Percentiles rank a stretch among this genome's conserved stretches.
These are phyloP conservation scores for Novumbra hubbsi DNA, from an alignment of 2,797 vertebrate genomes.

Conservation along the genomic window DNA sequence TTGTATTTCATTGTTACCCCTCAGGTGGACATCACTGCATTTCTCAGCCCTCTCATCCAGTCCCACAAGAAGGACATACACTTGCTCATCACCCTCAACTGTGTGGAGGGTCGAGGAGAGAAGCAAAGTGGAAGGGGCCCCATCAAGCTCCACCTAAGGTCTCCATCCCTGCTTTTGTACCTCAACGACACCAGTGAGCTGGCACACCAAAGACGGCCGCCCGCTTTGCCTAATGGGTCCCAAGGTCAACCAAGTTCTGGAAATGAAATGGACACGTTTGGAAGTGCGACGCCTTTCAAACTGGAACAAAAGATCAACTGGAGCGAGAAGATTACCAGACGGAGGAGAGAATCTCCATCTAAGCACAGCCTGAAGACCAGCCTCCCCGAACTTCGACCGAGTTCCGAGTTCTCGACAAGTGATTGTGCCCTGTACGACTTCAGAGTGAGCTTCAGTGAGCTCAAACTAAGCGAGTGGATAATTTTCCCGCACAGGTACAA, in stretches of 20 bases:
- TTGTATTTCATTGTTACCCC: not conserved
- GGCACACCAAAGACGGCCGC: constrained; percentile 66
- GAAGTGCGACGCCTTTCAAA: constrained; percentile 44
- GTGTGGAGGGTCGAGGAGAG: constrained; percentile 55
- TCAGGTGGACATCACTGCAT: constrained; percentile 80
- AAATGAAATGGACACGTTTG: constrained; percentile 21
- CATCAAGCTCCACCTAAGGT: constrained; percentile 55
- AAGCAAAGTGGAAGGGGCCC: constrained; percentile 20
- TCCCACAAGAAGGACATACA: constrained; percentile 74
- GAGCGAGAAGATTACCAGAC: constrained; percentile 58
- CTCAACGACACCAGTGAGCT: constrained; percentile 85
- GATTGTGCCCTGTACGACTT: constrained; percentile 91
- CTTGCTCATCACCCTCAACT: constrained; percentile 83
- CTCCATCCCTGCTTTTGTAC: constrained; percentile 88
- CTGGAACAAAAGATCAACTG: constrained; percentile 46
- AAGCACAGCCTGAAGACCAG: constrained; percentile 56
- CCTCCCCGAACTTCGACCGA: constrained; percentile 74
- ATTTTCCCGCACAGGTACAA: constrained; percentile 90
- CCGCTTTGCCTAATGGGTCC: not conserved
- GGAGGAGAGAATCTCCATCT: constrained; percentile 59
- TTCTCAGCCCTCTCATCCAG: constrained; percentile 81
- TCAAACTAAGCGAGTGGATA: constrained; percentile 93
- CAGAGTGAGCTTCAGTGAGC: constrained; percentile 87
- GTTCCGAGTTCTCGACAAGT: constrained; percentile 73
- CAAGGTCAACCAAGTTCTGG: constrained; percentile 17